Evolutionary conservation across 2,888 invertebrate species (phyloP).

Genomic region (Eupithecia subfuscata): DNA sequence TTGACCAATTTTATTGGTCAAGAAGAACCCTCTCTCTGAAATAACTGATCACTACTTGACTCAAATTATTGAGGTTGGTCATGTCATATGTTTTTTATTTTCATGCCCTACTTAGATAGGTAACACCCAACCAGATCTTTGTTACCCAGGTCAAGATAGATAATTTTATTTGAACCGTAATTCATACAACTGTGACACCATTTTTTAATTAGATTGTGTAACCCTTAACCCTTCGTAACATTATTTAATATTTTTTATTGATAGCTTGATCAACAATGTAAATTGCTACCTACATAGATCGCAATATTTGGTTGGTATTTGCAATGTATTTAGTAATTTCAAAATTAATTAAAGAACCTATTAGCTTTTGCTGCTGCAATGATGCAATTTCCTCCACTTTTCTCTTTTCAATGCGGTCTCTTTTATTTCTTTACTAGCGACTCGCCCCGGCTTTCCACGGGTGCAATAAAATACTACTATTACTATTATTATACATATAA

Average conservation of each 20-base stretch:
- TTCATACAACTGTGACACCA: background rate
- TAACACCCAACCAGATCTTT: background rate
- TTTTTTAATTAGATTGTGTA: background rate
- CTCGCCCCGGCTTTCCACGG: too few relatives aligned
- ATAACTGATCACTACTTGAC: background rate
- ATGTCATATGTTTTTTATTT: conserved; percentile 2
- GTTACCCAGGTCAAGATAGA: conserved; percentile 26
- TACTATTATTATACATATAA: too few relatives aligned
- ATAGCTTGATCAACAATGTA: background rate
- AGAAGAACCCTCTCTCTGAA: background rate
- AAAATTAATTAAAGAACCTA: too few relatives aligned
- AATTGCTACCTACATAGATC: background rate
- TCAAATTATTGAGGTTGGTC: conserved; percentile 1
- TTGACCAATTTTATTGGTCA: too few relatives aligned
- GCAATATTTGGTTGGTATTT: background rate
- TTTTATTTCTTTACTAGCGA: too few relatives aligned
- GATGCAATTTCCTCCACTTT: too few relatives aligned
- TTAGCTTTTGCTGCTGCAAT: too few relatives aligned
- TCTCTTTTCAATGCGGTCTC: too few relatives aligned
- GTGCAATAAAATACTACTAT: too few relatives aligned
- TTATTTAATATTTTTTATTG: background rate
- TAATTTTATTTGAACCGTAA: conserved; percentile 2
- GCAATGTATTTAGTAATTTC: too few relatives aligned
- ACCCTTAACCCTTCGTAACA: background rate
- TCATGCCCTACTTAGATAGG: conserved; percentile 21